Evolutionary conservation across 2,888 invertebrate genomes (phyloP).

Genomic region (Cyaniris semiargus): DNA sequence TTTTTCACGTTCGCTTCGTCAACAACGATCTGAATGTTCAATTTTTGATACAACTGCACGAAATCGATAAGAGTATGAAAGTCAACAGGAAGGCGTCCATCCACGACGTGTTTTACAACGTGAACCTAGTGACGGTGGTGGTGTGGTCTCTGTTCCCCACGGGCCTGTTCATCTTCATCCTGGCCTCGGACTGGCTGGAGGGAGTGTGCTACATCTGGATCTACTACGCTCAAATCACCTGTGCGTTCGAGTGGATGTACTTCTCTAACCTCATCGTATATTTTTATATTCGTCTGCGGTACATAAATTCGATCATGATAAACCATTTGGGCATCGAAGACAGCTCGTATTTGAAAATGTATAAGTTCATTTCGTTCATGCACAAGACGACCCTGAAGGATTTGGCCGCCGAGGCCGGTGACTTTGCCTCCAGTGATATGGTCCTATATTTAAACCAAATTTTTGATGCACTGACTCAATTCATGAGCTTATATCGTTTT

Average conservation of each 20-base stretch:
- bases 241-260: constrained; percentile 50
- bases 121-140: constrained; percentile 43
- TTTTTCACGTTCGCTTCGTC: constrained; percentile 55
- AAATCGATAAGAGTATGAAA: constrained; percentile 57
- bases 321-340: constrained; percentile 49
- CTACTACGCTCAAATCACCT: constrained; percentile 45
- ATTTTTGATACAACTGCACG: constrained; percentile 57
- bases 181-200: not conserved
- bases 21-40: constrained; percentile 51
- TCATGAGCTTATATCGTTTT: constrained; percentile 45
- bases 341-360: constrained; percentile 5
- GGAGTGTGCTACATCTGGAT: constrained; percentile 15
- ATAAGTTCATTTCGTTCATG: constrained; percentile 37
- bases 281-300: constrained; percentile 53
- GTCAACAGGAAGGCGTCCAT: constrained; percentile 49
- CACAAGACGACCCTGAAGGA: constrained; percentile 46
- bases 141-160: constrained; percentile 36
- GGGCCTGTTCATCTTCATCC: not conserved
- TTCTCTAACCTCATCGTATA: constrained; percentile 53
- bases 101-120: constrained; percentile 43
- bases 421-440: constrained; percentile 46
- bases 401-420: constrained; percentile 49
- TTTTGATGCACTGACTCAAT: constrained; percentile 43
- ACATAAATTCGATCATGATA: constrained; percentile 55
- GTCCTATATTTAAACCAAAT: constrained; percentile 48